Base-by-base conservation (phyloP, 1,140 invertebrate genomes). In the Ostrea denselamellosa region DNA sequence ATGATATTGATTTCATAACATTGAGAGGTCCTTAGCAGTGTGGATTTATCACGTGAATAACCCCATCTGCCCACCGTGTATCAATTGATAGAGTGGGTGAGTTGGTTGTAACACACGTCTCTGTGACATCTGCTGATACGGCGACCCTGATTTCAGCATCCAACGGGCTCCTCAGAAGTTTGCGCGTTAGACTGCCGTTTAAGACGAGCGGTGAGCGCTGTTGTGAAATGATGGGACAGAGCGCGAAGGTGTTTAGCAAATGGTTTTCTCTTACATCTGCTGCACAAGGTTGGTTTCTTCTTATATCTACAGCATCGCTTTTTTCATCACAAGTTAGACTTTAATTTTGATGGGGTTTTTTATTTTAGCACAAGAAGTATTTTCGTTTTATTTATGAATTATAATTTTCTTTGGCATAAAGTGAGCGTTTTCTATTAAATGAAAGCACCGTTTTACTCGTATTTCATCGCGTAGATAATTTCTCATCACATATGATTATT, bases 161-260 rank as follows among this genome's bases (percentile, higher is more conserved):
- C 34, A 5, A 1, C 34, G 34, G 34, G 34, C 14, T 17, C 56
- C 17, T 19, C 17, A 19, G 56, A 44, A 1, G 34, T 44, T 44
- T 5, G 34, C 34, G 34, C 34, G 34, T 44, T 44, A 2, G 34
- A 7, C 56, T 8, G 56, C 54, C 9, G 54, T 56, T 9, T 56
- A 4, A 56, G 53, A 56, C 54, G 9, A 56, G 54, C 54, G 17
- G 54, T 56, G 10, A 2, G 54, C 8, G 12, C 0, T 3, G 14
- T 19, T 58, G 25, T 77, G 68, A 77, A 77, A 77, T 77, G 68
- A 77, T 77, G 68, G 68, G 68, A 77, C 68, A 77, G 28, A 77
- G 68, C 28, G 68, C 68, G 25, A 77, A 77, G 28, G 68, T 77
- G 2, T 77, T 77, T 9, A 14, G 22, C 25, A 77, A 77, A 14